A percentile compares a stretch with the other conserved stretches of the same genome.
Evolutionary conservation across 2,888 invertebrate species (phyloP).

Genomic region (Horisme vitalbata): DNA sequence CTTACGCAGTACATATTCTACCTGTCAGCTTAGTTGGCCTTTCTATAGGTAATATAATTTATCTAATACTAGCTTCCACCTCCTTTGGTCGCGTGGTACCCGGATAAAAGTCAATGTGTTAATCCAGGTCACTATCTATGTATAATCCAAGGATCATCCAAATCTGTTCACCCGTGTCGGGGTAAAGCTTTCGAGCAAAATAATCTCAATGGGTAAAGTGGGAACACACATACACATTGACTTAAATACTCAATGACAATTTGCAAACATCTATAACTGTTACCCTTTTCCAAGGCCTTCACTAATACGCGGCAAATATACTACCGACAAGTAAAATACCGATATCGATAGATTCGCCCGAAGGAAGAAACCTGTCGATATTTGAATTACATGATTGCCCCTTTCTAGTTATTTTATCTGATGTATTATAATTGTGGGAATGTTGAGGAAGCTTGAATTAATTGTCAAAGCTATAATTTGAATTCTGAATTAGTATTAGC

Average conservation of each 20-base stretch:
- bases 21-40: too few species aligned
- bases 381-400: constrained; percentile 29
- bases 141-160: too few species aligned
- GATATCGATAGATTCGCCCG: constrained; percentile 23
- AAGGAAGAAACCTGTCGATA: constrained; percentile 25
- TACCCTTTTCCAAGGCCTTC: constrained; percentile 10
- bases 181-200: too few species aligned
- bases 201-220: too few species aligned
- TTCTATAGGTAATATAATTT: too few species aligned
- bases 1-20: too few species aligned
- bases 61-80: too few species aligned
- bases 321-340: constrained; percentile 28
- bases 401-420: constrained; percentile 31
- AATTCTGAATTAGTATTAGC: not conserved
- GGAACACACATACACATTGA: not conserved
- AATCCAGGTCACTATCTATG: too few species aligned
- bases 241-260: not conserved
- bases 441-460: constrained; percentile 21
- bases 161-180: too few species aligned
- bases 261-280: not conserved
- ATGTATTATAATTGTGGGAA: constrained; percentile 29
- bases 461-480: constrained; percentile 15
- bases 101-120: too few species aligned
- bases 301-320: constrained; percentile 24
- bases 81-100: too few species aligned